A percentile compares a stretch with the other conserved stretches of the same genome.
Conservation (phyloP, 2,797 vertebrate species). For the Oreochromis mossambicus region DNA sequence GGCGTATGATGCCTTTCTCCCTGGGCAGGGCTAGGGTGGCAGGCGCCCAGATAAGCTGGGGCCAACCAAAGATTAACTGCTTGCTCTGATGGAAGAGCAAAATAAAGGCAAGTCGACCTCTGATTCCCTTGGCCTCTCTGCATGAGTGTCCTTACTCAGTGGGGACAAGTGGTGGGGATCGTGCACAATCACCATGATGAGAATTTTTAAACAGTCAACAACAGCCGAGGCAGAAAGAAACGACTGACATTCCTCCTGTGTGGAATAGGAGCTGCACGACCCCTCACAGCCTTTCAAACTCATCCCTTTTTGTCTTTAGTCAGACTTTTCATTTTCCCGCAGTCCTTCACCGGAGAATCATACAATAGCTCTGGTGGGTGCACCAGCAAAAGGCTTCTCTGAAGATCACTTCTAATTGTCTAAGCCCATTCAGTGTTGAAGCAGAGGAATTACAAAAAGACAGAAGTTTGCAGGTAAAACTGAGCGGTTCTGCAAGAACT, state of each 20-base stretch:
- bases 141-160: slow-evolving; percentile 33
- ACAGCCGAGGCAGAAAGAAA: background rate
- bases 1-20: slow-evolving; percentile 44
- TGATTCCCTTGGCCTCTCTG: slow-evolving; percentile 54
- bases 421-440: background rate
- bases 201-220: slow-evolving; percentile 43
- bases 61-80: slow-evolving; percentile 71
- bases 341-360: background rate
- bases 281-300: slow-evolving; percentile 29
- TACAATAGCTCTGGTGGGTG: background rate
- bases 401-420: slow-evolving; percentile 14
- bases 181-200: slow-evolving; percentile 50
- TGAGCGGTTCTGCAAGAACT: background rate
- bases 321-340: slow-evolving; percentile 23
- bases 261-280: slow-evolving; percentile 15
- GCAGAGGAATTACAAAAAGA: background rate
- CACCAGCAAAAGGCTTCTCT: background rate
- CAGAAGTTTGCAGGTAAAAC: background rate
- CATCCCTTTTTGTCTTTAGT: slow-evolving; percentile 14
- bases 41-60: slow-evolving; percentile 69
- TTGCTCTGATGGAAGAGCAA: slow-evolving; percentile 61
- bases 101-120: slow-evolving; percentile 58
- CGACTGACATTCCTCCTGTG: slow-evolving; percentile 21
- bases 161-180: slow-evolving; percentile 28
- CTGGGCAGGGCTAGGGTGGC: slow-evolving; percentile 57